Conservation (phyloP, 2,797 vertebrate genomes). For the Anabas testudineus region DNA sequence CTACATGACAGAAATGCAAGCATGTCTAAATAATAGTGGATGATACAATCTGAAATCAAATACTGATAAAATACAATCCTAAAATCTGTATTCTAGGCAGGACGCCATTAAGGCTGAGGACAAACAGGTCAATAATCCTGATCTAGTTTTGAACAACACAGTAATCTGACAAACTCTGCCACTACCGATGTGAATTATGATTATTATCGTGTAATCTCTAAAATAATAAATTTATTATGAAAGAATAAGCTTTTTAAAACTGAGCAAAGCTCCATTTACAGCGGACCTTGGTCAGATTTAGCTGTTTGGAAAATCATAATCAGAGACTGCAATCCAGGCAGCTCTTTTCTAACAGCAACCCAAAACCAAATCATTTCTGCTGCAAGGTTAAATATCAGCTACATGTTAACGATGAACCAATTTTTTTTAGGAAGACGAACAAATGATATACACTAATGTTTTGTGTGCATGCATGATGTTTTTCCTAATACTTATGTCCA, state of each 20-base stretch:
- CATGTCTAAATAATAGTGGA: slow-evolving; percentile 79
- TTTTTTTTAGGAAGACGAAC: no score
- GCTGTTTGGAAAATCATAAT: slow-evolving; percentile 45
- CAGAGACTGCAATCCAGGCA: slow-evolving; percentile 25
- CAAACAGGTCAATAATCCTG: slow-evolving; percentile 54
- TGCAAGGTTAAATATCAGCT: no score
- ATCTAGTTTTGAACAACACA: slow-evolving; percentile 63
- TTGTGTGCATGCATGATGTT: no score
- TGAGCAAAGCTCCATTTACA: slow-evolving; percentile 58
- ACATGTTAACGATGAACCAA: no score
- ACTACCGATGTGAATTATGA: slow-evolving; percentile 70
- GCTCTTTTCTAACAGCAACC: slow-evolving; percentile 38
- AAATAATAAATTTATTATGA: slow-evolving; percentile 60
- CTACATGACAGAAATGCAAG: slow-evolving; percentile 77
- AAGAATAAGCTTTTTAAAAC: slow-evolving; percentile 59
- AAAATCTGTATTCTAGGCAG: slow-evolving; percentile 67
- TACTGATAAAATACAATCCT: slow-evolving; percentile 49
- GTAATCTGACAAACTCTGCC: slow-evolving; percentile 71
- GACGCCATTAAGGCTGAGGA: slow-evolving; percentile 27
- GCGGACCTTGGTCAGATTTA: slow-evolving; percentile 38
- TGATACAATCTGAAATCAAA: slow-evolving; percentile 46
- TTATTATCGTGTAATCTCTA: slow-evolving; percentile 57
- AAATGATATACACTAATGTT: no score
- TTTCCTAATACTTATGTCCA: slow-evolving; percentile 7
- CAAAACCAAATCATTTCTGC: no score